These are phyloP conservation scores for Urocynchramus pylzowi DNA, from an alignment of 2,113 vertebrate genomes.

Conservation along the genomic window DNA sequence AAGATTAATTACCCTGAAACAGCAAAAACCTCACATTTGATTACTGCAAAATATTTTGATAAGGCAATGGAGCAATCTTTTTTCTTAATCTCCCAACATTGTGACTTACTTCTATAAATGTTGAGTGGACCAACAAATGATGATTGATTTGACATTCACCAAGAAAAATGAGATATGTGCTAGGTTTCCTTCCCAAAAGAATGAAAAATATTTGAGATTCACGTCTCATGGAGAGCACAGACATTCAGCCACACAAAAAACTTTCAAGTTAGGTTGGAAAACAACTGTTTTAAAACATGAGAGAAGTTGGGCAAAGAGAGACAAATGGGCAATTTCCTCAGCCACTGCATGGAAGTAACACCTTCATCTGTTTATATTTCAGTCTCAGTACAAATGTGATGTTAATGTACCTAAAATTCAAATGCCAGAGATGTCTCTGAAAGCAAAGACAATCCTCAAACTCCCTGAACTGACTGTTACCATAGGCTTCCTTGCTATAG, in stretches of 20 bases:
- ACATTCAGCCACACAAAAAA: not conserved
- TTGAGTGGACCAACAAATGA: not conserved
- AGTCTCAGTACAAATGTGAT: not conserved
- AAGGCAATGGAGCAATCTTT: not conserved
- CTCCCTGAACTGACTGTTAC: not conserved
- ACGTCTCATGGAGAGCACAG: not conserved
- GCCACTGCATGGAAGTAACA: not conserved
- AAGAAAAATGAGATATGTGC: not conserved
- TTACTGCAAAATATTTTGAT: not conserved
- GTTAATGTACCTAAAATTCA: not conserved
- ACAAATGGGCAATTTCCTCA: not conserved
- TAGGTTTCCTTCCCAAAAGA: not conserved
- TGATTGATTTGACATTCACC: not conserved
- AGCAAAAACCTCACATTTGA: not conserved
- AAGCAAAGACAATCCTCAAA: not conserved
- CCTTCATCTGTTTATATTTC: not conserved
- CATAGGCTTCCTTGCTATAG: not conserved
- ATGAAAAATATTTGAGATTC: not conserved
- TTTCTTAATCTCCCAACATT: not conserved
- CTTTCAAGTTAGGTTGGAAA: not conserved
- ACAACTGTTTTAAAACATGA: not conserved
- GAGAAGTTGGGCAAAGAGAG: not conserved
- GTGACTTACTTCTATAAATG: not conserved
- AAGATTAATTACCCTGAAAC: not conserved
- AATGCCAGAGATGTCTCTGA: not conserved